A percentile compares a stretch with the other conserved stretches of the same genome.
Evolutionary conservation across 2,888 invertebrate species (phyloP).

Genomic region (Zhengitettix transpicula): DNA sequence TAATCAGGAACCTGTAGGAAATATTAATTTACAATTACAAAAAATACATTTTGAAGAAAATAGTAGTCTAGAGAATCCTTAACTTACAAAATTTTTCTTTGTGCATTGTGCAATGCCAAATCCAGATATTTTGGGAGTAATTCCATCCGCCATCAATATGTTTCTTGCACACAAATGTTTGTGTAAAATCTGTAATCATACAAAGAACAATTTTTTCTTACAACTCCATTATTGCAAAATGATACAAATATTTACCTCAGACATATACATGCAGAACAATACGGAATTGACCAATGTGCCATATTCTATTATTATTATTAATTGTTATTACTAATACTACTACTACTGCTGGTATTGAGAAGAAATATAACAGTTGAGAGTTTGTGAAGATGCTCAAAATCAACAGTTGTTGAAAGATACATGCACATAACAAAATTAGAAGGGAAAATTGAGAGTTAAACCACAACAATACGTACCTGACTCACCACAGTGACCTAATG

Average conservation of each 20-base stretch:
- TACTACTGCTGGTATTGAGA: too few species aligned
- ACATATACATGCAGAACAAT: too few species aligned
- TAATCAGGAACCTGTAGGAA: slow-evolving; percentile 39
- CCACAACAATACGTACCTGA: too few species aligned
- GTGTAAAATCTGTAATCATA: slow-evolving; percentile 32
- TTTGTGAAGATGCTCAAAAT: too few species aligned
- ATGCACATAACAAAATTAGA: too few species aligned
- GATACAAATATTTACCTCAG: neutral
- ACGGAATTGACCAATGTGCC: too few species aligned
- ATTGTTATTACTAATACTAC: too few species aligned
- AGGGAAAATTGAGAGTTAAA: too few species aligned
- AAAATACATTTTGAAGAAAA: slow-evolving; percentile 8
- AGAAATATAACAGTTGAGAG: too few species aligned
- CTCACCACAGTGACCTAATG: too few species aligned
- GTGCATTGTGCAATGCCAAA: slow-evolving; percentile 56
- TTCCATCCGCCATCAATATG: slow-evolving; percentile 44
- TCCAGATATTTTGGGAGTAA: slow-evolving; percentile 53
- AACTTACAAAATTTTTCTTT: slow-evolving; percentile 28
- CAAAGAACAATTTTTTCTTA: neutral
- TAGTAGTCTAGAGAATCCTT: neutral
- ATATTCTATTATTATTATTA: too few species aligned
- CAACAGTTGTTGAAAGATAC: too few species aligned
- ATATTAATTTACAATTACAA: neutral
- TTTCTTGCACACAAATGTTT: slow-evolving; percentile 56
- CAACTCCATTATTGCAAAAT: neutral